phyloP scores from a whole-genome alignment of 2,888 invertebrate species.

The Acanthoscelides obtectus region DNA sequence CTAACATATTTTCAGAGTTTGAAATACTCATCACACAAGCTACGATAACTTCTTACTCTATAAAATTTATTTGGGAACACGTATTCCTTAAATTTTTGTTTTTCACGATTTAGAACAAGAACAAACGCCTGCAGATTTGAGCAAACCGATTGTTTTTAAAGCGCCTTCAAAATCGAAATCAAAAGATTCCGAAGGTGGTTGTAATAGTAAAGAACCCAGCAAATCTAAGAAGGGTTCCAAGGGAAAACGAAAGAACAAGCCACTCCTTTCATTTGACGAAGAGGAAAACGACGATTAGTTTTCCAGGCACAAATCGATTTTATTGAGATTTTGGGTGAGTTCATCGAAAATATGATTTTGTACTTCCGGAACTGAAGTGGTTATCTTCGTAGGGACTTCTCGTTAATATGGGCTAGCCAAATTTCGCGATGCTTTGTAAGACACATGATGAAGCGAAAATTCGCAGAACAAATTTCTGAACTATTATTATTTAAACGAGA shows the following conservation, averaged over 20 bases:
- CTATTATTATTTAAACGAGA: too few species aligned
- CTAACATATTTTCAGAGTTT: too few species aligned
- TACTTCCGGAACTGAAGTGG: neutral
- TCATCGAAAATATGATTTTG: neutral
- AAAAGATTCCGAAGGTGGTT: conserved; percentile 16
- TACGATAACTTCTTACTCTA: too few species aligned
- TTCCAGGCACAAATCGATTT: neutral
- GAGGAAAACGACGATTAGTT: conserved; percentile 38
- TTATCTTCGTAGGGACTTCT: too few species aligned
- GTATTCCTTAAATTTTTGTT: conserved; percentile 2
- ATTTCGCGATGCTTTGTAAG: too few species aligned
- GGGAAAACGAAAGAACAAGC: conserved; percentile 33
- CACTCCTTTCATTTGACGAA: conserved; percentile 52
- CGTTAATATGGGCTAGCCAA: too few species aligned
- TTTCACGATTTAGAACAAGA: conserved; percentile 51
- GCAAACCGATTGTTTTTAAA: conserved; percentile 56
- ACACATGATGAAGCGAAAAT: too few species aligned
- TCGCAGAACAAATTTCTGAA: too few species aligned
- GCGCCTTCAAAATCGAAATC: conserved; percentile 31
- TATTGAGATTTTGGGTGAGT: neutral
- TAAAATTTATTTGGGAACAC: conserved; percentile 8
- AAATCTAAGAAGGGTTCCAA: conserved; percentile 34
- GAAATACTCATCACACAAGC: too few species aligned
- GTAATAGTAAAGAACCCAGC: neutral
- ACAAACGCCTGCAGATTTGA: conserved; percentile 58